Evolutionary conservation across 2,113 vertebrate species (phyloP), one percentile per base, ranked within the genome.

Genomic region (Neofelis nebulosa): DNA sequence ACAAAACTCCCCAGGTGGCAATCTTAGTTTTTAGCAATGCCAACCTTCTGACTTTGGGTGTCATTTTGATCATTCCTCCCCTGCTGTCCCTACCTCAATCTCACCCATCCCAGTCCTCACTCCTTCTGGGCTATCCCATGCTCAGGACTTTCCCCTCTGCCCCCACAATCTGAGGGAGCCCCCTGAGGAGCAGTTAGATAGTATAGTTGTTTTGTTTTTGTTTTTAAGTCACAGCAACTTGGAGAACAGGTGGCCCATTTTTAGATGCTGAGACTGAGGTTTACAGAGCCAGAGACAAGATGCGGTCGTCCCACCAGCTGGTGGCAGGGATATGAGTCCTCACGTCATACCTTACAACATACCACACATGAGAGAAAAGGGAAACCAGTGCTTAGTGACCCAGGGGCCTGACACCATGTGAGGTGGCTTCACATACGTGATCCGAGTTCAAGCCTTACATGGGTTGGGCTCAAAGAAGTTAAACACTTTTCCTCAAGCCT

Each of bases 11-110:
- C 38, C 73, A 80, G 84, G 45, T 1, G 16, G 65, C 13, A n/a
- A 66, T 68, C 61, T 92, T 27, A 31, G 31, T n/a, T 88, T 93
- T 97, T 50, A 95, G 80, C 90, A 97, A 97, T 19, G 73, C 52
- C 83, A 93, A 16, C 29, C 55, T 95, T 82, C n/a, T 65, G 69
- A 91, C 74, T 91, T 63, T 71, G 74, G 74, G 41, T 73, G 25
- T 83, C 45, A 31, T 25, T 88, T 41, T 50, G 68, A 65, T 76
- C 36, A 79, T 45, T 83, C 80, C 63, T 90, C 76, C 4, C 27
- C 13, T 68, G 10, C 12, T 27, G 15, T 84, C 41, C 50, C 25
- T 33, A 88, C 57, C 52, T 86, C 71, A 65, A 76, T 48, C 79
- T 94, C 94, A 69, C 38, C 85, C 83, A 25, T 38, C 10, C 61